Conservation (phyloP, 2,888 invertebrate genomes). For the Tanypteryx hageni region DNA sequence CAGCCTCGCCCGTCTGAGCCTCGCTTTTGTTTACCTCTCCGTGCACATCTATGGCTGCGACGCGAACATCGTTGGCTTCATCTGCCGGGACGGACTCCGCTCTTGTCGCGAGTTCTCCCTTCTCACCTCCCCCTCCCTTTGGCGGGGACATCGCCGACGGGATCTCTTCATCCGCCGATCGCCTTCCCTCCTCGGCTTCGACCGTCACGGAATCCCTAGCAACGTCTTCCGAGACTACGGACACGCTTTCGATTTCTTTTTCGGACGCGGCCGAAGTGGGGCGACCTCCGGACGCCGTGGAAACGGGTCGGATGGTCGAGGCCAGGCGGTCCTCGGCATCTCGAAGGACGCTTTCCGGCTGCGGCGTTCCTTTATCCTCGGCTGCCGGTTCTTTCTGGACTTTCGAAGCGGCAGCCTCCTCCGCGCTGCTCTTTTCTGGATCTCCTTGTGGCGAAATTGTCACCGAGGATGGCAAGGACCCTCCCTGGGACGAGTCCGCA, state of each 20-base stretch:
- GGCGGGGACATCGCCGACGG: not conserved
- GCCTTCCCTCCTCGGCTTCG: not conserved
- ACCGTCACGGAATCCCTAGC: constrained; percentile 28
- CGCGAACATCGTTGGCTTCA: constrained; percentile 47
- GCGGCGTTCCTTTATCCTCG: not conserved
- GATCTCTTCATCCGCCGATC: not conserved
- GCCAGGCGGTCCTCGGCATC: not conserved
- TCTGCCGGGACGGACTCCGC: constrained; percentile 3
- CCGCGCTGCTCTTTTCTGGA: not conserved
- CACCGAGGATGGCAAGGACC: too few relatives aligned
- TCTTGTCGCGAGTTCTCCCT: not conserved
- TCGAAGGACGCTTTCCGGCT: not conserved
- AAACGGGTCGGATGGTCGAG: not conserved
- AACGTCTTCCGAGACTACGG: constrained; percentile 12
- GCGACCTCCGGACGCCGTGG: not conserved
- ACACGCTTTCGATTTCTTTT: constrained; percentile 36
- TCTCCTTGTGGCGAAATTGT: too few relatives aligned
- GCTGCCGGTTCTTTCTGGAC: not conserved
- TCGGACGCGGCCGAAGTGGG: not conserved
- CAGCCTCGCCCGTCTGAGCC: not conserved
- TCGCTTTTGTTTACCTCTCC: constrained; percentile 51
- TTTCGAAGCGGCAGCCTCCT: not conserved
- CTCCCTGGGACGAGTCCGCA: too few relatives aligned
- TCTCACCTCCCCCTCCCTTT: not conserved
- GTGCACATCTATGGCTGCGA: constrained; percentile 25